Evolutionary conservation across 35 echinoderm and acorn worm genomes (phyloP), one percentile per base, ranked within the genome.

Genomic region (Heliocidaris erythrogramma): DNA sequence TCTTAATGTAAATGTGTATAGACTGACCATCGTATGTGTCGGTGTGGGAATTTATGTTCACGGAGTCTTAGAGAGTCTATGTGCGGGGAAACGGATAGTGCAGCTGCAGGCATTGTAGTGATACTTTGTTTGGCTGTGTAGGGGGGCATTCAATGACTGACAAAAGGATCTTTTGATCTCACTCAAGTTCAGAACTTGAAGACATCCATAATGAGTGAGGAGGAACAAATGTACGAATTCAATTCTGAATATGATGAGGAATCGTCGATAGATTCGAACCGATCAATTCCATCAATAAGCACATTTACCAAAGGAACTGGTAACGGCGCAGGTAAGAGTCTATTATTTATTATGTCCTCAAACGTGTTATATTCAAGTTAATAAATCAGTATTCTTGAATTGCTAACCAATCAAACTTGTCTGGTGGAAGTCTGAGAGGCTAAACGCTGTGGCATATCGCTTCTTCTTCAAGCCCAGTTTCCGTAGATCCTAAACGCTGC

Each of bases 11-110:
- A 48, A 89, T 89, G 87, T 89, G 47, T 89, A 30, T 89, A 9
- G 27, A 47, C 87, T 89, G 47, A 47, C 87, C 87, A 47, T 89
- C 59, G 91, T 92, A 48, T 92, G 91, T 92, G 29, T 92, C 31
- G n/a, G 31, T 92, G 91, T 59, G 49, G 13, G 86, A 3, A 48
- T 92, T 47, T 92, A 48, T 92, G 91, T 92, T 32, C 48, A 30
- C 30, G 18, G 90, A 30, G 90, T 92, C 13, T n/a, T 32, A 16
- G 18, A 42, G 6, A 42, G 87, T 32, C 31, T 42, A 24, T 89
- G 12, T 42, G 29, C 17, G 32, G 30, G 87, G 31, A 24, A 14
- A 24, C 47, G 87, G 11, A 8, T 89, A 31, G 65, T 78, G 65
- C 21, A 4, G 65, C 21, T 78, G 65, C 21, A 4, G 65, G 65